These are phyloP conservation scores for Gulo gulo DNA, from an alignment of 2,113 vertebrate species.

Conservation along the genomic window DNA sequence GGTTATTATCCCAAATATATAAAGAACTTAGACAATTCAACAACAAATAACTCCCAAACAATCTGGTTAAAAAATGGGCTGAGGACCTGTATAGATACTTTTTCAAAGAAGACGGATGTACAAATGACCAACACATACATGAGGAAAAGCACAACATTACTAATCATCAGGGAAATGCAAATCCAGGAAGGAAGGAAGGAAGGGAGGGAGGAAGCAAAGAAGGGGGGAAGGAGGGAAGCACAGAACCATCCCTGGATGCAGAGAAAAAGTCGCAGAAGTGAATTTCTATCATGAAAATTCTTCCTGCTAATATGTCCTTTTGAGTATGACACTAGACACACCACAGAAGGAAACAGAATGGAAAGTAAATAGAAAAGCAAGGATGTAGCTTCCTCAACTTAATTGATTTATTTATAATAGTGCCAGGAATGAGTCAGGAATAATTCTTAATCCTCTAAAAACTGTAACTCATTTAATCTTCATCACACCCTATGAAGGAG, in stretches of 20 bases:
- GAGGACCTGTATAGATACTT: neutral
- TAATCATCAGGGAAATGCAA: neutral
- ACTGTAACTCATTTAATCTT: neutral
- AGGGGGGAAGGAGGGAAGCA: too few species aligned
- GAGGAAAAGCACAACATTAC: neutral
- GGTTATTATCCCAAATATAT: neutral
- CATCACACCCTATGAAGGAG: neutral
- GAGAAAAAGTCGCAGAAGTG: neutral
- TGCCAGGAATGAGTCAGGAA: neutral
- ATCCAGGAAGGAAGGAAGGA: neutral
- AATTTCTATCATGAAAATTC: neutral
- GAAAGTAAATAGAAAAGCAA: neutral
- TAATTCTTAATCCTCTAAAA: neutral
- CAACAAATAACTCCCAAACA: neutral
- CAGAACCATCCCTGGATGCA: neutral
- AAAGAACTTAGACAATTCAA: neutral
- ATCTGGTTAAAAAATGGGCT: neutral
- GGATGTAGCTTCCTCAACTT: neutral
- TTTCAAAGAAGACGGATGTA: neutral
- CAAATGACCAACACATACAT: neutral
- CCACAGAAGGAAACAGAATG: neutral
- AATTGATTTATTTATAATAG: neutral
- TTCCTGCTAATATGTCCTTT: neutral
- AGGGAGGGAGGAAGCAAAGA: neutral
- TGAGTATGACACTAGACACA: neutral